Conservation (phyloP, 2,888 invertebrate genomes). For the Apantesis nais region DNA sequence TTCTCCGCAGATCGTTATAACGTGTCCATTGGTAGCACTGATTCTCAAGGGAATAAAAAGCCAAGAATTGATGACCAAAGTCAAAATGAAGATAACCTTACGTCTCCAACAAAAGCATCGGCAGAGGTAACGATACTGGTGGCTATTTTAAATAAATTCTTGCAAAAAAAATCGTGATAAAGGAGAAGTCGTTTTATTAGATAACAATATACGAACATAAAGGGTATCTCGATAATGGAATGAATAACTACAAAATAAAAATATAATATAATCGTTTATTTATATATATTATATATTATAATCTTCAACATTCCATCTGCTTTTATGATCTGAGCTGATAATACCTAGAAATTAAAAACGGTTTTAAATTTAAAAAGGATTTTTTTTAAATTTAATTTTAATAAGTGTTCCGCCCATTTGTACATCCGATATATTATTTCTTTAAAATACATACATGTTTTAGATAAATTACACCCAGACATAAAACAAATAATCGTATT, state of each 20-base stretch:
- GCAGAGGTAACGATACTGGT: not conserved
- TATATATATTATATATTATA: no score
- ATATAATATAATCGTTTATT: not conserved
- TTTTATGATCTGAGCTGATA: not conserved
- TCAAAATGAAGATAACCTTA: constrained; percentile 2
- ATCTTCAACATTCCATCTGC: not conserved
- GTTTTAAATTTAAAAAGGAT: not conserved
- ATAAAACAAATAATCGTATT: not conserved
- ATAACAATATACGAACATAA: no score
- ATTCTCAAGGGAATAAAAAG: not conserved
- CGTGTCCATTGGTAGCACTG: not conserved
- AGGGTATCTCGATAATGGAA: not conserved
- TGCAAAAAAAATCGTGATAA: not conserved
- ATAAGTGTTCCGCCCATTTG: not conserved
- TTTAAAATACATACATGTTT: not conserved
- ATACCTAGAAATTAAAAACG: not conserved
- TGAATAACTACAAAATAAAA: not conserved
- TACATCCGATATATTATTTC: not conserved
- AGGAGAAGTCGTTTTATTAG: no score
- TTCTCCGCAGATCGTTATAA: not conserved
- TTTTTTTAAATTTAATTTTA: not conserved
- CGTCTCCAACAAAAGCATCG: not conserved
- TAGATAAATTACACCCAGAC: no score
- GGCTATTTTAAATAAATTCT: not conserved
- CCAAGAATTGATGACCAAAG: not conserved